Conservation (phyloP, 2,797 vertebrate species). For the Paratrypauchen microcephalus region DNA sequence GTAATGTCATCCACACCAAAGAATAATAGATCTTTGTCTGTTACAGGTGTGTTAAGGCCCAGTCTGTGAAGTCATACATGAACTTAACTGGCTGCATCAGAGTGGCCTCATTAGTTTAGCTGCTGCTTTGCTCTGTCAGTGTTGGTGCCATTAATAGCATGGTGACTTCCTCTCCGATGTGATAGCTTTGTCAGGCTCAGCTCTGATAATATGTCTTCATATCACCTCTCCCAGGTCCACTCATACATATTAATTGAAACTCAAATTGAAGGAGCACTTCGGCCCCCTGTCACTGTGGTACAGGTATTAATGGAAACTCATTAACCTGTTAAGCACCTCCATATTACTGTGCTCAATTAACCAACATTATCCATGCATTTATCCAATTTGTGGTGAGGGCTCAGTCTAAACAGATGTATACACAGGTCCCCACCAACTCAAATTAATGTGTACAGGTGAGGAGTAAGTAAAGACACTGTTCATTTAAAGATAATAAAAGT, state of each 20-base stretch:
- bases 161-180: constrained; percentile 54
- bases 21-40: no score
- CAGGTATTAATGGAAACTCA: constrained; percentile 62
- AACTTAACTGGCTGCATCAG: not conserved
- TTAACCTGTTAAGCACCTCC: constrained; percentile 68
- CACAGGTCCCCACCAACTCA: constrained; percentile 15
- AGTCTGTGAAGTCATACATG: not conserved
- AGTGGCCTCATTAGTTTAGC: not conserved
- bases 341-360: constrained; percentile 57
- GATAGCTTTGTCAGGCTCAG: constrained; percentile 56
- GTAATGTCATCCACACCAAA: no score
- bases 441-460: constrained; percentile 8
- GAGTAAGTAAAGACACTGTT: not conserved
- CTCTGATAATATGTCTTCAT: constrained; percentile 61
- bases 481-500: not conserved
- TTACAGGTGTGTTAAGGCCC: not conserved
- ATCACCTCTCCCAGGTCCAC: constrained; percentile 46
- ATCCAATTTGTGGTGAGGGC: constrained; percentile 43
- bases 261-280: constrained; percentile 58
- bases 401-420: constrained; percentile 38
- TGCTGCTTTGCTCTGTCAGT: constrained; percentile 21
- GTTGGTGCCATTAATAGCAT: constrained; percentile 37
- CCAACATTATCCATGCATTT: constrained; percentile 50
- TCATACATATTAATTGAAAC: constrained; percentile 71
- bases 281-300: constrained; percentile 47